Conservation (phyloP, 1,140 invertebrate genomes). For the Zaprionus ghesquierei region DNA sequence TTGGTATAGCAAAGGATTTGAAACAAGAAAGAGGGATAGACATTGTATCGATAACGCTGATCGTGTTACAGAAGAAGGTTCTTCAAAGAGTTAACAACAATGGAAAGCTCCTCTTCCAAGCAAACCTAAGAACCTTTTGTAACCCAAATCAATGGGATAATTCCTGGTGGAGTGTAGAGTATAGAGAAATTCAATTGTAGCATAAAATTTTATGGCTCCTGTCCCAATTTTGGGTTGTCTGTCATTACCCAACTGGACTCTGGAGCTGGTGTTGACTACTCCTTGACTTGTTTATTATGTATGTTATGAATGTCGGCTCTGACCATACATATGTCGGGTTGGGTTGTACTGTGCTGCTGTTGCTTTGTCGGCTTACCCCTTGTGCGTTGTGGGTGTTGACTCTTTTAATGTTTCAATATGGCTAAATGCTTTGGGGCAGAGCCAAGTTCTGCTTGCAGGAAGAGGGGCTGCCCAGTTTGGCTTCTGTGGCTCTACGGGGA, state of each 20-base stretch:
- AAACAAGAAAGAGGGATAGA: neutral
- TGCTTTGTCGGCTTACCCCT: constrained; percentile 52
- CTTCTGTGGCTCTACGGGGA: constrained; percentile 30
- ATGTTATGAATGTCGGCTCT: constrained; percentile 14
- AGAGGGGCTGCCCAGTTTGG: constrained; percentile 28
- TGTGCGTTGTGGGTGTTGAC: constrained; percentile 75
- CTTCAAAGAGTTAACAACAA: neutral
- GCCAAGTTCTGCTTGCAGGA: constrained; percentile 38
- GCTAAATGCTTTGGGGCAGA: constrained; percentile 70
- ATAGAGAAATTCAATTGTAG: constrained; percentile 31
- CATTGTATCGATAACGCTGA: constrained; percentile 38
- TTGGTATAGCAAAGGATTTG: constrained; percentile 11
- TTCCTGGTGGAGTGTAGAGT: neutral
- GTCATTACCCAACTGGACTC: constrained; percentile 29
- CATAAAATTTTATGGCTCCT: constrained; percentile 34
- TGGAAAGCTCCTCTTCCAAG: neutral
- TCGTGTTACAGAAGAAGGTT: constrained; percentile 34
- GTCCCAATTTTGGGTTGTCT: constrained; percentile 16
- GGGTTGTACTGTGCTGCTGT: constrained; percentile 35
- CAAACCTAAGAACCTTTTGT: neutral
- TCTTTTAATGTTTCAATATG: constrained; percentile 81
- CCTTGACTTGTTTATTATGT: constrained; percentile 67
- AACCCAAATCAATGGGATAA: neutral
- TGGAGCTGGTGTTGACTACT: constrained; percentile 22
- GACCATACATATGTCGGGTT: constrained; percentile 62